Percentiles rank a stretch among this genome's conserved stretches.
Evolutionary conservation across 2,797 vertebrate species (phyloP).

Genomic region (Calcarius lapponicus): DNA sequence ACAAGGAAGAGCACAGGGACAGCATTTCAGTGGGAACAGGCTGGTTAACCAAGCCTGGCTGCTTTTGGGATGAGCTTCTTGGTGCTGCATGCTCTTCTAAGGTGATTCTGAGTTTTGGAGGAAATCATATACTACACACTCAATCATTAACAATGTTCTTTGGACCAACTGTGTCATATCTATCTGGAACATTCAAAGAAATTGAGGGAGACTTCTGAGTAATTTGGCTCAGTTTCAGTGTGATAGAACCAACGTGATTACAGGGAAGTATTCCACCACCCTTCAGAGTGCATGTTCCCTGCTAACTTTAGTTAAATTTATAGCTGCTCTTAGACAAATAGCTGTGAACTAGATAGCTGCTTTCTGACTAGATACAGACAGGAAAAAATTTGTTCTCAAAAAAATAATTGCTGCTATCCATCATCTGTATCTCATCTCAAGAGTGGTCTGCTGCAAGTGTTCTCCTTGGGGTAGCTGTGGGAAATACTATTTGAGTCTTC

Average conservation of each 20-base stretch:
- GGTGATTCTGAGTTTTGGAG: not conserved
- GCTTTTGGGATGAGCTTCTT: not conserved
- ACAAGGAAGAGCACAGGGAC: not conserved
- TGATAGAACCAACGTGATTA: not conserved
- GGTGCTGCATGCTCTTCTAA: not conserved
- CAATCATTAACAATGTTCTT: not conserved
- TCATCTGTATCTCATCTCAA: not conserved
- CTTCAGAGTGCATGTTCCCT: not conserved
- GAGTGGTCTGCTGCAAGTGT: not conserved
- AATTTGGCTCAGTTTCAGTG: not conserved
- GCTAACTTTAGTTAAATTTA: not conserved
- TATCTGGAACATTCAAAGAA: not conserved
- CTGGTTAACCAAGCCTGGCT: not conserved
- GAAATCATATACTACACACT: not conserved
- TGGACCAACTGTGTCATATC: not conserved
- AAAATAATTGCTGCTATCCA: not conserved
- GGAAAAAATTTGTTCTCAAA: not conserved
- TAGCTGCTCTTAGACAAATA: conserved; percentile 7
- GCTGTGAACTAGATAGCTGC: not conserved
- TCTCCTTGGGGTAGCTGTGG: not conserved
- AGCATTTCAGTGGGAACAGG: not conserved
- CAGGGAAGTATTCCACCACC: not conserved
- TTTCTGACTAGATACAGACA: not conserved
- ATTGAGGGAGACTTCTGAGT: not conserved
- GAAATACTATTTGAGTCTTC: not conserved